Conservation (phyloP, 2,797 vertebrate species). For the Etheostoma nigrum region DNA sequence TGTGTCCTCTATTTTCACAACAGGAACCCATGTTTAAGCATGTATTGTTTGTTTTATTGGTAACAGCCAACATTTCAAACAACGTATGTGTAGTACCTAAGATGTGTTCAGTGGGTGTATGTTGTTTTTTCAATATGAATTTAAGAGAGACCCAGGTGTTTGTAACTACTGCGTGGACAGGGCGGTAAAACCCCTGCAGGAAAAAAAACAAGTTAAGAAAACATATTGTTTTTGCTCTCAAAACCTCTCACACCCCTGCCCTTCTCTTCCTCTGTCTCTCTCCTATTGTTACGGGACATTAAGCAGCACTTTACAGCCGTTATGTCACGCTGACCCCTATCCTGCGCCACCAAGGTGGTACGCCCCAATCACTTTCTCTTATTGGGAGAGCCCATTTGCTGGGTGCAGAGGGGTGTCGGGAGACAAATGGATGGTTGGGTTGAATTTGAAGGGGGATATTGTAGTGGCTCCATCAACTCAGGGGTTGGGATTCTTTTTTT, state of each 20-base stretch:
- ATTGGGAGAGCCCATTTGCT: conserved; percentile 42
- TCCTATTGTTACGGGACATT: conserved; percentile 42
- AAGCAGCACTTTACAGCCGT: conserved; percentile 37
- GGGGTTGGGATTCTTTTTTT: conserved; percentile 18
- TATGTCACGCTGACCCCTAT: conserved; percentile 10
- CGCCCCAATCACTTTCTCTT: conserved; percentile 20
- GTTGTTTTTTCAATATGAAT: no score
- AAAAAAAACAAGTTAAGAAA: conserved; percentile 8
- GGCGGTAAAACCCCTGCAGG: not conserved
- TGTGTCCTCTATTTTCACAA: no score
- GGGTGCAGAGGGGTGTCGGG: not conserved
- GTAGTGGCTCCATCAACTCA: conserved; percentile 3
- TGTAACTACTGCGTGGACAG: no score
- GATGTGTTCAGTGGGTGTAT: no score
- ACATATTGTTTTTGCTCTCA: not conserved
- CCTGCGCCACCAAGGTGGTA: conserved; percentile 7
- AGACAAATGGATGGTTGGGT: not conserved
- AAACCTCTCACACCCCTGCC: not conserved
- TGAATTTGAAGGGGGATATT: not conserved
- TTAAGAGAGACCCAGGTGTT: no score
- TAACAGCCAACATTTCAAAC: no score
- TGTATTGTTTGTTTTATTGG: no score
- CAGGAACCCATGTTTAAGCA: no score
- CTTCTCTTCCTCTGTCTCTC: not conserved
- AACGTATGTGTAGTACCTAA: no score